Base-by-base conservation (phyloP, 2,888 invertebrate species). In the Glomeris marginata region DNA sequence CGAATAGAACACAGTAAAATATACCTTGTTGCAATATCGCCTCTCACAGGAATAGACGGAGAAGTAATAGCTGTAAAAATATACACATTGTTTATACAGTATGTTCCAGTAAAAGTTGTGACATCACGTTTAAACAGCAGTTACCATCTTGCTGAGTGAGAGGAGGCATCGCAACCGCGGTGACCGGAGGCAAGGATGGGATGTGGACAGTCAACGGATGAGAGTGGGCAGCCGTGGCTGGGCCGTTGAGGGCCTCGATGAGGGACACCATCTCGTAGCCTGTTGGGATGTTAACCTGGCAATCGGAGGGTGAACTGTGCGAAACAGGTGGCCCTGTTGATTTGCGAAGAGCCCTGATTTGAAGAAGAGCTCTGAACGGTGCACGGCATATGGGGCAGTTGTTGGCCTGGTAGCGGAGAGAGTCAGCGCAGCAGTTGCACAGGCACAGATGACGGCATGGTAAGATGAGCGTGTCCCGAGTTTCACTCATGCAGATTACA, bases 401-500 rank as follows among this genome's bases (percentile, higher is more conserved):
- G 71, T 91, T 97, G 22, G 95, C 91, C 75, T 91, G 91, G 66
- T 94, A 95, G 56, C 97, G 76, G 53, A 98, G 73, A 1, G 92
- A 92, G 70, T 97, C 95, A 0, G 97, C 97, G 70, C 97, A 98
- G 1, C 85, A 84, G 70, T 92, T 90, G 69, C 97, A 98, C 55
- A 98, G 72, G 65, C 97, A 98, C 49, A 98, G 75, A 72, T 98
- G 98, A 33, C 90, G 75, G 66, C 98, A 98, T 1, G 98, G 97
- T 61, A 98, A 73, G 61, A 98, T 97, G 47, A 98, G 73, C 0
- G 97, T 98, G 69, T 98, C 97, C 2, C 97, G 76, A 16, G 90
- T 84, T 65, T 98, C 97, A 61, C 90, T 91, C 94, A 98, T 95
- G 68, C 98, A 98, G 63, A 98, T 97, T 36, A 98, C 95, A 70